These are phyloP conservation scores for Resseliella maxima DNA, from an alignment of 2,888 invertebrate species.

Conservation along the genomic window DNA sequence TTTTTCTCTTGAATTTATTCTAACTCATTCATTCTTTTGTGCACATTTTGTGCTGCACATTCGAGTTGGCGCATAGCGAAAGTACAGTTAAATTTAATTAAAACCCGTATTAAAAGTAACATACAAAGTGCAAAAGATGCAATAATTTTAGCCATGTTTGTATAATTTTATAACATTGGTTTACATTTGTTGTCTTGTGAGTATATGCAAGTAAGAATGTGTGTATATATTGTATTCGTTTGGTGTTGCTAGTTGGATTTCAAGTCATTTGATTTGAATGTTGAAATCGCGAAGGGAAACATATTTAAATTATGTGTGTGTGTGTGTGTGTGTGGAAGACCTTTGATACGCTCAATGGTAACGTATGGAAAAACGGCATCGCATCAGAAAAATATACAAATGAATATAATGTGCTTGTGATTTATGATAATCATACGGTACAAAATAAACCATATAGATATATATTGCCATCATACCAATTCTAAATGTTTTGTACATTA, in stretches of 20 bases:
- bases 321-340: background rate
- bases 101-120: background rate
- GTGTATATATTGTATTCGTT: background rate
- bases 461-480: background rate
- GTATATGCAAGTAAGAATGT: background rate
- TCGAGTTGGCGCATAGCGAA: background rate
- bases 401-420: conserved; percentile 3
- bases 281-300: background rate
- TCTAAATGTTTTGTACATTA: too few relatives aligned
- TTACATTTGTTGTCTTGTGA: background rate
- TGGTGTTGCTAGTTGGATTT: background rate
- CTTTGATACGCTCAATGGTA: background rate
- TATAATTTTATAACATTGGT: background rate
- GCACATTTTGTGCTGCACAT: background rate
- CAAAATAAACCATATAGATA: background rate
- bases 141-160: background rate
- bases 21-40: background rate
- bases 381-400: background rate
- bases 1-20: background rate
- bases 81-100: conserved; percentile 1
- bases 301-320: background rate
- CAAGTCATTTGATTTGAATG: background rate
- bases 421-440: conserved; percentile 50
- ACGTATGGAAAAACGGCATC: conserved; percentile 1
- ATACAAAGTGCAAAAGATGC: conserved; percentile 39